Percentiles rank a stretch among this genome's conserved stretches.
phyloP scores from a whole-genome alignment of 2,888 invertebrate species.

The Ectobius pallidus region DNA sequence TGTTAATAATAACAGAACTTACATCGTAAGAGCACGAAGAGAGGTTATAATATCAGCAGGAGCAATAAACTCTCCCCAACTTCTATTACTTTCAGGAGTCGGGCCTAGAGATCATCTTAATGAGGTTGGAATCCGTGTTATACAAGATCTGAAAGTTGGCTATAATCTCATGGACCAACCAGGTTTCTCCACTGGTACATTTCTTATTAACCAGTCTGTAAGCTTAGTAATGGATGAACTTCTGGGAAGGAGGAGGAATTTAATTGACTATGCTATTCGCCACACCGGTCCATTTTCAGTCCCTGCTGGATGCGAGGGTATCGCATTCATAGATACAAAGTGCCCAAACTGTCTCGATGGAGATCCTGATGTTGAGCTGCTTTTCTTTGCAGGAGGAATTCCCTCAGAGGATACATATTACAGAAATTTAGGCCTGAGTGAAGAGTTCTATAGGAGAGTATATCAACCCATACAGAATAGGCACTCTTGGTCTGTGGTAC shows the following conservation, averaged over 20 bases:
- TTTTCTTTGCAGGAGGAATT: not conserved
- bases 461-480: constrained; percentile 55
- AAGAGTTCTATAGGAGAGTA: constrained; percentile 54
- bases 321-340: constrained; percentile 77
- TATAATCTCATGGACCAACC: constrained; percentile 81
- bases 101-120: constrained; percentile 67
- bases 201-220: constrained; percentile 71
- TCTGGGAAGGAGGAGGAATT: constrained; percentile 20
- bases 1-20: constrained; percentile 56
- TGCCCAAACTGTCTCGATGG: constrained; percentile 53
- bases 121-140: constrained; percentile 63
- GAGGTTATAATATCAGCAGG: constrained; percentile 59
- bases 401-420: constrained; percentile 43
- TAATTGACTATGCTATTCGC: constrained; percentile 63
- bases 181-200: constrained; percentile 64
- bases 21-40: constrained; percentile 56
- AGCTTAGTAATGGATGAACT: not conserved
- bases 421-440: constrained; percentile 50
- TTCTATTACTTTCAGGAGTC: constrained; percentile 64
- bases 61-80: constrained; percentile 41
- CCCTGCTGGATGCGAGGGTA: constrained; percentile 78
- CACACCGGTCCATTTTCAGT: constrained; percentile 75
- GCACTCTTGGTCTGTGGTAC: constrained; percentile 58
- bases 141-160: constrained; percentile 76
- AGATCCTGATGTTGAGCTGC: not conserved